phyloP scores from a whole-genome alignment of 1,140 invertebrate genomes.

The Lasioglossum albipes region DNA sequence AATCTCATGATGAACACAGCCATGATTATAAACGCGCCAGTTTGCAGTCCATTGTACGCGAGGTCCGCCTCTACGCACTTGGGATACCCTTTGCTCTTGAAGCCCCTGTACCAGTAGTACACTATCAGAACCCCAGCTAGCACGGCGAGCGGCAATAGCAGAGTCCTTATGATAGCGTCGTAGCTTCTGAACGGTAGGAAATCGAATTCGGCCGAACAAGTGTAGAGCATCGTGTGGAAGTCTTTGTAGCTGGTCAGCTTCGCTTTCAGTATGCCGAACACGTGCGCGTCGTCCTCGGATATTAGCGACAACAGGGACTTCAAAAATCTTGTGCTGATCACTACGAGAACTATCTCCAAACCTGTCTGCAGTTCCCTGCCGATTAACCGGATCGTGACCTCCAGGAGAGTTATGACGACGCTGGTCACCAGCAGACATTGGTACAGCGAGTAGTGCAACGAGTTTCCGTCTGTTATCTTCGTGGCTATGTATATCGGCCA shows the following conservation, averaged over 20 bases:
- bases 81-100: conserved; percentile 62
- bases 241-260: conserved; percentile 88
- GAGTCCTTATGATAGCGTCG: conserved; percentile 79
- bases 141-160: conserved; percentile 82
- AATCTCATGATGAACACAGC: conserved; percentile 90
- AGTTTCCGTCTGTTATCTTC: conserved; percentile 80
- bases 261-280: conserved; percentile 87
- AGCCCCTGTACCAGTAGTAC: conserved; percentile 76
- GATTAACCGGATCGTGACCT: conserved; percentile 20
- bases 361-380: conserved; percentile 39
- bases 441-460: conserved; percentile 85
- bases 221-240: conserved; percentile 92
- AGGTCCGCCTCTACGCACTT: conserved; percentile 82
- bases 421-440: conserved; percentile 76
- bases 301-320: conserved; percentile 70
- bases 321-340: conserved; percentile 65
- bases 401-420: conserved; percentile 15
- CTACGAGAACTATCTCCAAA: conserved; percentile 65
- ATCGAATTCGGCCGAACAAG: conserved; percentile 91
- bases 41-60: conserved; percentile 86
- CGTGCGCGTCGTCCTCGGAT: conserved; percentile 84
- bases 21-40: conserved; percentile 86
- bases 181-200: conserved; percentile 84
- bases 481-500: conserved; percentile 81
- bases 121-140: conserved; percentile 77